Percentiles rank a stretch among this genome's conserved stretches.
Evolutionary conservation across 2,113 vertebrate genomes (phyloP).

Genomic region (Crocuta crocuta): DNA sequence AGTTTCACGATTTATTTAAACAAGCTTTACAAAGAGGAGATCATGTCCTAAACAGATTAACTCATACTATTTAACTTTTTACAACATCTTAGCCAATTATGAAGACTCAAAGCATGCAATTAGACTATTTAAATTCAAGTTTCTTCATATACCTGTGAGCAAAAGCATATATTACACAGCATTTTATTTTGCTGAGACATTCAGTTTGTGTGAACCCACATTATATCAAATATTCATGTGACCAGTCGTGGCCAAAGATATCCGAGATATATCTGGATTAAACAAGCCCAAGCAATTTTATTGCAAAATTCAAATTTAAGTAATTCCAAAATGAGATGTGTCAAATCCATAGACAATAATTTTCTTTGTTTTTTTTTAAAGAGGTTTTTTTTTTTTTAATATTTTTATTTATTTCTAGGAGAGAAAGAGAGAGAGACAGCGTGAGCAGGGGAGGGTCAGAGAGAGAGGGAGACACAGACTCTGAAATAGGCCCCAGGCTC

Average conservation of each 20-base stretch:
- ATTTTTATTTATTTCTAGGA: too few species aligned
- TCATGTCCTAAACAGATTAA: not conserved
- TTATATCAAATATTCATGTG: not conserved
- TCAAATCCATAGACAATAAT: not conserved
- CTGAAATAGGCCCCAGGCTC: too few species aligned
- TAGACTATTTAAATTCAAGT: not conserved
- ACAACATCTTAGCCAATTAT: not conserved
- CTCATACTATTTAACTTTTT: not conserved
- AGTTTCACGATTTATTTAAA: not conserved
- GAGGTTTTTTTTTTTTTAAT: too few species aligned
- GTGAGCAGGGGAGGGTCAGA: too few species aligned
- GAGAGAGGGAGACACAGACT: too few species aligned
- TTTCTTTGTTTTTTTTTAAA: too few species aligned
- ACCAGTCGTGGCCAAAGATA: not conserved
- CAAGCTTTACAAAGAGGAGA: not conserved
- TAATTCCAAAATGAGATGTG: not conserved
- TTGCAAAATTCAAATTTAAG: constrained; percentile 11
- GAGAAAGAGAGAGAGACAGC: too few species aligned
- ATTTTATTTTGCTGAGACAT: not conserved
- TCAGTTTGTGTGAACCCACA: not conserved
- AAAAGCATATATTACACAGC: not conserved
- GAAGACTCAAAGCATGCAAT: not conserved
- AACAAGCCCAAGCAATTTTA: not conserved
- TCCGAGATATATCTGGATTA: not conserved
- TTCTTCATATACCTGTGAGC: not conserved